A percentile compares a stretch with the other conserved stretches of the same genome.
These are phyloP conservation scores for Anguilla marmorata DNA, from an alignment of 2,797 vertebrate genomes.

Conservation along the genomic window DNA sequence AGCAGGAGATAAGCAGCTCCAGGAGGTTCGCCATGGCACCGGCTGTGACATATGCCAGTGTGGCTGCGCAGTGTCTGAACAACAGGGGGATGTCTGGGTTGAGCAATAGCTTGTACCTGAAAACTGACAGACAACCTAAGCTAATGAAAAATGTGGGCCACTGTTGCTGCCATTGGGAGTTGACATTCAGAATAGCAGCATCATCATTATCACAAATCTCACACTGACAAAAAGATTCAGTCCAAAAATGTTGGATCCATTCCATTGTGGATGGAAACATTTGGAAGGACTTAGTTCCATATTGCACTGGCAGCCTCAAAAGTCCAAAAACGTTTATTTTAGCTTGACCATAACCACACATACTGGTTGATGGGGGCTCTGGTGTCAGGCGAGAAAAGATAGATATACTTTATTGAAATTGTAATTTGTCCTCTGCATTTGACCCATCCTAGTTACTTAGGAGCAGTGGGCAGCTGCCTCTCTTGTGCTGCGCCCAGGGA, in stretches of 20 bases:
- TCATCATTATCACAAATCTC: not conserved
- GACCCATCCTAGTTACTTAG: too few relatives aligned
- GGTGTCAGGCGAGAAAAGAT: not conserved
- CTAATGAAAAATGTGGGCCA: not conserved
- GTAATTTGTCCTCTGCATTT: too few relatives aligned
- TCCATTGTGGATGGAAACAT: not conserved
- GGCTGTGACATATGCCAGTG: too few relatives aligned
- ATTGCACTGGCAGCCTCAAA: conserved; percentile 8
- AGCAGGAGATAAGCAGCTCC: too few relatives aligned
- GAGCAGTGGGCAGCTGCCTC: too few relatives aligned
- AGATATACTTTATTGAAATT: too few relatives aligned
- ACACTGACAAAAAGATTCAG: not conserved
- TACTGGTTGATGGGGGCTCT: not conserved
- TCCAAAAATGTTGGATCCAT: not conserved
- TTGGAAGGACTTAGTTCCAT: not conserved
- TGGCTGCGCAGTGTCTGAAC: too few relatives aligned
- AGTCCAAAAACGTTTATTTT: not conserved
- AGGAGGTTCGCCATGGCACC: too few relatives aligned
- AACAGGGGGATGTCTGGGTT: too few relatives aligned
- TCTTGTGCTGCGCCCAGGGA: too few relatives aligned
- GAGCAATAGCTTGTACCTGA: not conserved
- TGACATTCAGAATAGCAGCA: not conserved
- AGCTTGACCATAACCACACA: not conserved
- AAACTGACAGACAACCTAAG: not conserved
- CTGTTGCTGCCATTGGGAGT: not conserved